Base-by-base conservation (phyloP, 2,797 vertebrate species). In the Xiphorhynchus erythropygius region DNA sequence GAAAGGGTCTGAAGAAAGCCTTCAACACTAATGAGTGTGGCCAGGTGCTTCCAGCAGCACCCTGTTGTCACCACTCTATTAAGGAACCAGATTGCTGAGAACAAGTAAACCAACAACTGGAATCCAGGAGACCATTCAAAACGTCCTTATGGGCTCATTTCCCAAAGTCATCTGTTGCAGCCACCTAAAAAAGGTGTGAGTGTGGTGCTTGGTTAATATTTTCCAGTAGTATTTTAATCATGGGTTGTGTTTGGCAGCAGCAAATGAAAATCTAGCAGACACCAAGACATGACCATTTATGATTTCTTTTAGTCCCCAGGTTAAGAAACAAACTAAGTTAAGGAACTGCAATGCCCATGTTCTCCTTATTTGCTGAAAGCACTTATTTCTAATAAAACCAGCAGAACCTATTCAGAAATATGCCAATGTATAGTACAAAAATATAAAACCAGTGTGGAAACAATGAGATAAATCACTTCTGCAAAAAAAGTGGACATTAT, bases 1-100 rank as follows among this genome's bases (percentile, higher is more conserved):
- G 30, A 53, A 53, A 69, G 28, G 13, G 9, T 49, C 11, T 60
- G 28, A 68, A 44, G 18, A 68, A 44, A 56, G 28, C 13, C 41
- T 68, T 21, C 11, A 56, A 35, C 4, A 47, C 13, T 33, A 59
- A 18, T 37, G 13, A 57, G 10, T 11, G 1, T 11, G 14, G 33
- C 25, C 18, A 49, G 3, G 2, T 53, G 62, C n/a, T 67, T 70
- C 6, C 47, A 59, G 35, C 9, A 63, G 7, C 21, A 22, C 6
- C 13, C 28, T 6, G 19, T 0, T 2, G 19, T 4, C 19, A 49
- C 9, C 6, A 24, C 13, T 1, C 0, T 53, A 9, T 27, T 33
- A 22, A 47, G 49, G 53, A 78, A 35, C 4, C 9, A 24, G 16
- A 33, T 47, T 63, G 7, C 27, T 78, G 56, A 50, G 60, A 84